Conservation (phyloP, 2,888 invertebrate genomes). For the Ferrisia virgata region DNA sequence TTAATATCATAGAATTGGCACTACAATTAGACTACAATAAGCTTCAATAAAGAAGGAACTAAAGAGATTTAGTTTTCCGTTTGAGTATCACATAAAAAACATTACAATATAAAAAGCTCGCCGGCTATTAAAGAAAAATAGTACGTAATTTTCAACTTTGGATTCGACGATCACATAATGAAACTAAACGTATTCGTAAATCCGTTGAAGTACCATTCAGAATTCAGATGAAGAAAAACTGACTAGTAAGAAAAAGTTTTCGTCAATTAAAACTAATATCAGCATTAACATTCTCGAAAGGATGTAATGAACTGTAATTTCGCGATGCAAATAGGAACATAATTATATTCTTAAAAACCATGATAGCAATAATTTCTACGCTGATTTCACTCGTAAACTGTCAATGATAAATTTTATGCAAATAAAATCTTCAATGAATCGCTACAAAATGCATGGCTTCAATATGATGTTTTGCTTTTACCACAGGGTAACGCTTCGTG, state of each 20-base stretch:
- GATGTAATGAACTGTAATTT: background rate
- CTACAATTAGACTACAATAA: conserved; percentile 8
- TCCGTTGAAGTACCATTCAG: conserved; percentile 34
- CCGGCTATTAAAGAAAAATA: background rate
- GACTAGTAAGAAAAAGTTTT: conserved; percentile 37
- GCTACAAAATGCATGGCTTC: background rate
- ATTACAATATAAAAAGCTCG: background rate
- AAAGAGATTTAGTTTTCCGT: conserved; percentile 11
- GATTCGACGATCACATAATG: background rate
- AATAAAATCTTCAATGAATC: background rate
- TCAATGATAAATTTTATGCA: background rate
- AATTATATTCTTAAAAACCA: background rate
- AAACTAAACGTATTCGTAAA: background rate
- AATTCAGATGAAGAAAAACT: conserved; percentile 37
- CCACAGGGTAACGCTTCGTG: background rate
- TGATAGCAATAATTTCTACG: background rate
- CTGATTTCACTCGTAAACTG: background rate
- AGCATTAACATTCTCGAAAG: background rate
- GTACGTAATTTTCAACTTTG: background rate
- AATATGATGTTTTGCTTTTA: background rate
- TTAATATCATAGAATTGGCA: background rate
- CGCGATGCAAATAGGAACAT: conserved; percentile 20
- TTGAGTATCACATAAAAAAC: background rate
- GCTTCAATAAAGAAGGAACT: background rate
- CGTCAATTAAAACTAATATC: background rate